Evolutionary conservation across 1,140 invertebrate genomes (phyloP), one percentile per base, ranked within the genome.

Genomic region (Hyphantria cunea): DNA sequence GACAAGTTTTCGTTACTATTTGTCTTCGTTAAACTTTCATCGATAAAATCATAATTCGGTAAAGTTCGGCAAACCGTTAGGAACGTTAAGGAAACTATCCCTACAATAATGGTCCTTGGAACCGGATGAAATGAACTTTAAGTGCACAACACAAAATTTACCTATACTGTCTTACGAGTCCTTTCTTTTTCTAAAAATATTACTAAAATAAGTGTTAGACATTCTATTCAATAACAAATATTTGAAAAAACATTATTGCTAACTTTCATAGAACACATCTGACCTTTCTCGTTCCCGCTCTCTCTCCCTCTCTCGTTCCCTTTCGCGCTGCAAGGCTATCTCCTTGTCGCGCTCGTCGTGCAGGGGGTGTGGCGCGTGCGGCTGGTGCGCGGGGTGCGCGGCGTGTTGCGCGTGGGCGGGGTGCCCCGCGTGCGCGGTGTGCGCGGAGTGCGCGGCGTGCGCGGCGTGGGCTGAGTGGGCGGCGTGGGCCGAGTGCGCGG

Each of bases 331-430:
- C 52, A 81, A 34, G 25, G 78, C 76, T 7, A 81, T 70, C 66
- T 84, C 84, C 68, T 82, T 82, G 55, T 88, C 81, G 6, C 82
- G 53, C 9, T 86, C 85, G 9, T 83, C 75, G 61, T 84, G 84
- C 47, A 76, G 55, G 59, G 70, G 64, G 63, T 72, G 70, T 48
- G 17, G 2, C 2, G 17, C 17, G 17, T 25, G 17, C 17, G 17
- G 17, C 17, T 1, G 17, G 17, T 25, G 17, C 5, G 17, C n/a
- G n/a, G n/a, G n/a, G n/a, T n/a, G 17, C 17, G 59, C n/a, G 12
- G 69, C 64, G 53, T 68, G 59, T 13, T 66, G 42, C 25, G 66
- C 56, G 51, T 76, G 74, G 14, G 58, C 32, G 7, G 59, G 63
- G 48, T 73, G 78, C 17, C 56, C 51, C 32, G 58, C 31, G 39